Evolutionary conservation across 2,888 invertebrate species (phyloP), one percentile per base, ranked within the genome.

Genomic region (Platycheirus rosarum): DNA sequence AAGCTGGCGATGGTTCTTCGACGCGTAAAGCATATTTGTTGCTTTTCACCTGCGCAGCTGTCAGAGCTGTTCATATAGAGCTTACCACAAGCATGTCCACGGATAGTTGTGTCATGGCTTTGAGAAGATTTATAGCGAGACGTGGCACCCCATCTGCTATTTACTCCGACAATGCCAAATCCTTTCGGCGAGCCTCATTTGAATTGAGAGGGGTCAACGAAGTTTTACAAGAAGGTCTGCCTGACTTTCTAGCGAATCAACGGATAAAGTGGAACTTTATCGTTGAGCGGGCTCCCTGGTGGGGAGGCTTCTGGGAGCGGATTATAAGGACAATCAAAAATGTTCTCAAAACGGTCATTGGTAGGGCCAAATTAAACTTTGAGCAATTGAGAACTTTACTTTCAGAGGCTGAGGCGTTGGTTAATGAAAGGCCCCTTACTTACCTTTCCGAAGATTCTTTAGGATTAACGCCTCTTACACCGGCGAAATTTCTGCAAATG

Each of bases 251-350:
- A 51, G 23, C 77, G n/a, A 51, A 29, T 11, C 35, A 65, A 7
- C 37, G 53, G 3, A 73, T 71, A 42, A 44, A 23, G 23, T 80
- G 75, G 70, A 48, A 57, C 26, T 80, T 69, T 40, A 71, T 75
- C n/a, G 51, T 75, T 9, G 65, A 73, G 37, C 23, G 77, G n/a
- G 70, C 65, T 13, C 70, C 77, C 6, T 71, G 71, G 66, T 71
- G 71, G 71, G 66, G 70, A 9, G 75, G 65, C 6, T 78, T 66
- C 7, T 84, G 51, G 69, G 74, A 84, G 35, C 26, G 66, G 6
- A 26, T 84, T 1, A 53, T 79, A 8, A 16, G 53, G 8, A 71
- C 51, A 1, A 63, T 79, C 8, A 73, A 76, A 42, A 66, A 79
- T 49, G 26, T 71, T n/a, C 44, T 84, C 7, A 75, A 75, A 23